Base-by-base conservation (phyloP, 2,113 vertebrate species). In the Chaetodon trifascialis region DNA sequence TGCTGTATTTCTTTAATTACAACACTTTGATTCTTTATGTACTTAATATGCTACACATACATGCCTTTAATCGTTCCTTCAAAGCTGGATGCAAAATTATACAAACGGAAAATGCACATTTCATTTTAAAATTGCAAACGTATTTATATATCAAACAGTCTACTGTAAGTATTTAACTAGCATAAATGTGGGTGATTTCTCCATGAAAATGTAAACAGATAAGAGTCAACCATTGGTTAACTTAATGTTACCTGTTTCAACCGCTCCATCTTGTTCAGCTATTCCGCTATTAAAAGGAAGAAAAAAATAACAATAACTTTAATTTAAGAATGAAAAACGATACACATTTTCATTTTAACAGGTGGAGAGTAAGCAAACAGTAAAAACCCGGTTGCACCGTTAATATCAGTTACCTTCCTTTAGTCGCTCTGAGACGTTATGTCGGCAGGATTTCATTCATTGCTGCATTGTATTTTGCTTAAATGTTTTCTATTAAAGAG, bases 231-330 rank as follows among this genome's bases (percentile, higher is more conserved):
- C 16, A 4, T n/a, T 56, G 46, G 11, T 25, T 14, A 44, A 14
- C 42, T 38, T 44, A 36, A 69, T 12, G 1, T 81, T 63, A 85
- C 82, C 84, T 82, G 25, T 5, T 83, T 78, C 17, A 77, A 73
- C 1, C 64, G 40, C 0, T 89, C 73, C 85, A 89, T 89, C 17
- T 76, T 64, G 14, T 15, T 77, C 49, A 44, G 11, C 51, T 54
- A 72, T 59, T 51, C 34, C 64, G 34, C 11, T 1, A 17, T 1
- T 47, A 4, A 38, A 11, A 4, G 44, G 9, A 2, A 15, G 16
- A 7, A 19, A 42, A 19, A 74, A 62, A 66, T 8, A 21, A 0
- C 65, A n/a, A 49, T n/a, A 36, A 36, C 14, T 10, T 42, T 0
- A 74, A 30, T 16, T 11, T 11, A 40, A 58, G 16, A 74, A 70